Conservation (phyloP, 2,797 vertebrate genomes). For the Anabas testudineus region DNA sequence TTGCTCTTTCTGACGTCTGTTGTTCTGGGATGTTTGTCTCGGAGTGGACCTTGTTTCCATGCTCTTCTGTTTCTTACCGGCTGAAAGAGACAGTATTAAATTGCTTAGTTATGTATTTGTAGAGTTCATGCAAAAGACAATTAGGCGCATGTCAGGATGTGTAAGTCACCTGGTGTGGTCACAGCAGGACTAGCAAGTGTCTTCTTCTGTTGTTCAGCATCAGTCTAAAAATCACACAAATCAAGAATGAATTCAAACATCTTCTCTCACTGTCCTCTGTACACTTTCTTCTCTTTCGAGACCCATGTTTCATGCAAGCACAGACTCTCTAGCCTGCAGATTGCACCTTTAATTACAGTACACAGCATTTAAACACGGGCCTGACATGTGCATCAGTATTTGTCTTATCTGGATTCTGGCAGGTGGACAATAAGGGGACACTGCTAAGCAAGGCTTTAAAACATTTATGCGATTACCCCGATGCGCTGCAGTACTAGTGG, state of each 20-base stretch:
- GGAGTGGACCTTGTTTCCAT: background rate
- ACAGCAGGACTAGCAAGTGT: background rate
- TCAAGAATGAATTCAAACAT: background rate
- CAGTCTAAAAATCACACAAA: background rate
- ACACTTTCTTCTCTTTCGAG: background rate
- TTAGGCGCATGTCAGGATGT: constrained; percentile 72
- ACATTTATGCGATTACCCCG: too few species aligned
- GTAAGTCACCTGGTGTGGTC: constrained; percentile 13
- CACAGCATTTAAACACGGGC: too few species aligned
- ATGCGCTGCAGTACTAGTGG: too few species aligned
- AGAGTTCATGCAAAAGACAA: background rate
- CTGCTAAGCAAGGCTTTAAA: too few species aligned
- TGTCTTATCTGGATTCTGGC: too few species aligned
- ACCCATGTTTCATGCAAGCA: too few species aligned
- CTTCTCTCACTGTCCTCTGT: background rate
- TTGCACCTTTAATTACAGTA: too few species aligned
- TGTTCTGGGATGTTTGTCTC: background rate
- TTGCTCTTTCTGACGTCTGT: background rate
- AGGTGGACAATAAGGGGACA: too few species aligned
- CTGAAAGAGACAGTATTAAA: constrained; percentile 3
- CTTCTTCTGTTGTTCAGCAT: background rate
- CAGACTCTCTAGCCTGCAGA: too few species aligned
- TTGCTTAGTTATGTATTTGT: background rate
- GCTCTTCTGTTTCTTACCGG: background rate
- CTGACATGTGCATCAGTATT: too few species aligned